Evolutionary conservation across 2,797 vertebrate species (phyloP).

Genomic region (Tragopan temminckii): DNA sequence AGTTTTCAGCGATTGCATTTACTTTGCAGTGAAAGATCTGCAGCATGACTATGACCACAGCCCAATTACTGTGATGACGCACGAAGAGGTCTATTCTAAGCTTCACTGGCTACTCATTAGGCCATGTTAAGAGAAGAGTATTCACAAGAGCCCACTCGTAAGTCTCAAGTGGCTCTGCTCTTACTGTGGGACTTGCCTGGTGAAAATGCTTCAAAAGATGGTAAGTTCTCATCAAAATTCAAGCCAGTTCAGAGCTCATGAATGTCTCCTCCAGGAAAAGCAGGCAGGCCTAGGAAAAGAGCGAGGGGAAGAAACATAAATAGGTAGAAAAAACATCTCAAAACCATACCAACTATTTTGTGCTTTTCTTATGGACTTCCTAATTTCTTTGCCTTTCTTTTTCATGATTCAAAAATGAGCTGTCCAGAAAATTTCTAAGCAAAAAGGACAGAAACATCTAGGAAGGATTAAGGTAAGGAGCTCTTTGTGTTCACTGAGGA

Average conservation of each 20-base stretch:
- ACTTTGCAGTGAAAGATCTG: background rate
- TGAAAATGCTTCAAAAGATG: background rate
- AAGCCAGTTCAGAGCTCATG: background rate
- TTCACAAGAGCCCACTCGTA: background rate
- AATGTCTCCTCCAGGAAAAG: background rate
- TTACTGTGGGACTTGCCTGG: background rate
- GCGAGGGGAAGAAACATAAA: background rate
- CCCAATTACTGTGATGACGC: conserved; percentile 32
- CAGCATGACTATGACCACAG: background rate
- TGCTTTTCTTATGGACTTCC: background rate
- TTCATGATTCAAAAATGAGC: background rate
- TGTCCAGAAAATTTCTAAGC: background rate
- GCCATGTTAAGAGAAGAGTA: background rate
- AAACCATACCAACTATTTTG: background rate
- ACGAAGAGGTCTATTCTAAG: conserved; percentile 33
- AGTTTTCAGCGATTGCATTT: conserved; percentile 18
- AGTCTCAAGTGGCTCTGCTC: background rate
- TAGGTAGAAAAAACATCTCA: background rate
- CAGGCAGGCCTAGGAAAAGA: background rate
- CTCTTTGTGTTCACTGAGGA: background rate
- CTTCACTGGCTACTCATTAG: background rate
- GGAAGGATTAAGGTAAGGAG: background rate
- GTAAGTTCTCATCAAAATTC: conserved; percentile 1
- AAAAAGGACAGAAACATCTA: background rate
- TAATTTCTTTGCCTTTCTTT: background rate